These are phyloP conservation scores for Pollenia amentaria DNA, from an alignment of 2,888 invertebrate genomes.

Conservation along the genomic window DNA sequence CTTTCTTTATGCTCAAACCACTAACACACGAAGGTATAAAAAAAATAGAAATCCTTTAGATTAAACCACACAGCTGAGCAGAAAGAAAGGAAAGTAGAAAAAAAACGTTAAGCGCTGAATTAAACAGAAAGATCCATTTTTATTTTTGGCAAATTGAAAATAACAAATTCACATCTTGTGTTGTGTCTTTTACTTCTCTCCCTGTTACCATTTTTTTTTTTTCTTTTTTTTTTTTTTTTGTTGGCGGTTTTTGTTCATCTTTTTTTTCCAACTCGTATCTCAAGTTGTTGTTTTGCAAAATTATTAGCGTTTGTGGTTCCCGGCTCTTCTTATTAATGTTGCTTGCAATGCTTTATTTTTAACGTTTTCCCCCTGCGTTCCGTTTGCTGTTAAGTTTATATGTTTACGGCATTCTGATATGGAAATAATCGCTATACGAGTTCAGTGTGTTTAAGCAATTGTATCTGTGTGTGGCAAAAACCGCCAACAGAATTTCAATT, in stretches of 20 bases:
- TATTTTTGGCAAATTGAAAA: conserved; percentile 75
- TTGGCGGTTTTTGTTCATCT: conserved; percentile 3
- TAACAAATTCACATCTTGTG: conserved; percentile 73
- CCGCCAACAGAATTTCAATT: conserved; percentile 70
- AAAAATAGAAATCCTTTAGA: conserved; percentile 64
- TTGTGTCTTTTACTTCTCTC: conserved; percentile 39
- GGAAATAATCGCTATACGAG: conserved; percentile 66
- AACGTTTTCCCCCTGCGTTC: not conserved
- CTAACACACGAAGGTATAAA: conserved; percentile 12
- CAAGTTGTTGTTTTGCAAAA: conserved; percentile 67
- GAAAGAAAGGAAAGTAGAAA: not conserved
- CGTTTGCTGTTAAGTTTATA: conserved; percentile 61
- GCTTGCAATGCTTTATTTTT: conserved; percentile 43
- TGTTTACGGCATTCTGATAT: conserved; percentile 64
- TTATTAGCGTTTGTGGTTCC: conserved; percentile 75
- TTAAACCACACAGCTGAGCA: conserved; percentile 73
- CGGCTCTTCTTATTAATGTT: conserved; percentile 48
- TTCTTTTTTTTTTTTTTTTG: not conserved
- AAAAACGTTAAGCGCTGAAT: conserved; percentile 53
- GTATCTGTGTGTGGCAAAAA: conserved; percentile 38
- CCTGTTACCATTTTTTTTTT: not conserved
- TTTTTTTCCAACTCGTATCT: conserved; percentile 37
- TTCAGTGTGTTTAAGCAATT: not conserved
- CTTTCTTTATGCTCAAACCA: conserved; percentile 42
- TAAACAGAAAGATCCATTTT: conserved; percentile 60